phyloP scores from a whole-genome alignment of 2,888 invertebrate genomes.

The Selenia dentaria region DNA sequence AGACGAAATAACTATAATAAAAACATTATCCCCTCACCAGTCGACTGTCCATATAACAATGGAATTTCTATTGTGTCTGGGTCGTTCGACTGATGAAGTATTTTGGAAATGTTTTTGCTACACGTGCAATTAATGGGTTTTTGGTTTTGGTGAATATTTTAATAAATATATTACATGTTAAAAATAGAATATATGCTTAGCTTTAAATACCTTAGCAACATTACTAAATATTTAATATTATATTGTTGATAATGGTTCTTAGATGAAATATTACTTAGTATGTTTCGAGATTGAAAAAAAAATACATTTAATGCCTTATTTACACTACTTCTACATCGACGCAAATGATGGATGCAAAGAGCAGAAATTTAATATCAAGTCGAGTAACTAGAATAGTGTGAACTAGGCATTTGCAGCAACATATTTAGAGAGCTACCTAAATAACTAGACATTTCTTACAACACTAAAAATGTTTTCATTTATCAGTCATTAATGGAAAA shows the following conservation, averaged over 20 bases:
- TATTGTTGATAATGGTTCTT: too few species aligned
- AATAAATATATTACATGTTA: background rate
- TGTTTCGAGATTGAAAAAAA: slow-evolving; percentile 1
- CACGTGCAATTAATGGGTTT: too few species aligned
- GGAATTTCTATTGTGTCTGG: too few species aligned
- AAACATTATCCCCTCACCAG: too few species aligned
- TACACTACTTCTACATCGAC: background rate
- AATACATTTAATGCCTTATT: background rate
- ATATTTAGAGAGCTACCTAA: slow-evolving; percentile 69
- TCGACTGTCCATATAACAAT: too few species aligned
- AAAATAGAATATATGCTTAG: too few species aligned
- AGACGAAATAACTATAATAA: slow-evolving; percentile 12
- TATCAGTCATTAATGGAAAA: slow-evolving; percentile 53
- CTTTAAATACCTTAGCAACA: too few species aligned
- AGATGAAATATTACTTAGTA: background rate
- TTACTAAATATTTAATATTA: too few species aligned
- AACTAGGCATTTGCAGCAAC: slow-evolving; percentile 24
- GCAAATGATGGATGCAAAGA: too few species aligned
- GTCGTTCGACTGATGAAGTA: too few species aligned
- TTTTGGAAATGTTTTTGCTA: too few species aligned
- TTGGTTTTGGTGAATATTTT: too few species aligned
- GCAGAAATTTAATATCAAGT: background rate
- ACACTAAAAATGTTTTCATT: slow-evolving; percentile 24
- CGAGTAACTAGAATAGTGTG: slow-evolving; percentile 1
- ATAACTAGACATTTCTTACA: slow-evolving; percentile 44